phyloP scores from a whole-genome alignment of 2,113 vertebrate species.

The Nanorana parkeri region DNA sequence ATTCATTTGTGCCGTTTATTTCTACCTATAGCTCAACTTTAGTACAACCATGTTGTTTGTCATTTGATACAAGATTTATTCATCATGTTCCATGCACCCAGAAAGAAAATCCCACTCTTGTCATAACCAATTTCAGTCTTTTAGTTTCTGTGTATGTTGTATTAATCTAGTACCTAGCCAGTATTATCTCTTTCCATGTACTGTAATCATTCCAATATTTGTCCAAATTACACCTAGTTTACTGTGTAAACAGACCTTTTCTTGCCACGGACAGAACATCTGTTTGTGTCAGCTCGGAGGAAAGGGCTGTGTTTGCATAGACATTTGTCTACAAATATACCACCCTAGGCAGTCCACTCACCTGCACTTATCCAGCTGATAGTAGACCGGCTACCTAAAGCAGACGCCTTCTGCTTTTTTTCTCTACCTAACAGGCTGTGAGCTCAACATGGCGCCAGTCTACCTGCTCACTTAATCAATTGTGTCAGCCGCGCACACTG shows the following conservation, averaged over 20 bases:
- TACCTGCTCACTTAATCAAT: slow-evolving; percentile 67
- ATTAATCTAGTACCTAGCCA: slow-evolving; percentile 57
- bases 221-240: slow-evolving; percentile 76
- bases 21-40: no score
- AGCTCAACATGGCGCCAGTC: slow-evolving; percentile 66
- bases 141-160: slow-evolving; percentile 43
- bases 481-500: background rate
- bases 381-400: slow-evolving; percentile 56
- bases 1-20: no score
- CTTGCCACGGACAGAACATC: slow-evolving; percentile 70
- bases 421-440: slow-evolving; percentile 53
- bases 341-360: slow-evolving; percentile 63
- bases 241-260: slow-evolving; percentile 72
- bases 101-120: background rate
- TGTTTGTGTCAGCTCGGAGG: slow-evolving; percentile 67
- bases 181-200: slow-evolving; percentile 65
- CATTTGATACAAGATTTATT: no score
- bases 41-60: no score
- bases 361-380: slow-evolving; percentile 59
- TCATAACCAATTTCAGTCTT: slow-evolving; percentile 6
- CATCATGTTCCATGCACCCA: background rate
- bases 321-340: slow-evolving; percentile 73
- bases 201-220: slow-evolving; percentile 73
- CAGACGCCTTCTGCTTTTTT: slow-evolving; percentile 62
- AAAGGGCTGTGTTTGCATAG: slow-evolving; percentile 73